phyloP scores from a whole-genome alignment of 2,113 vertebrate genomes.

The Phocoena phocoena region DNA sequence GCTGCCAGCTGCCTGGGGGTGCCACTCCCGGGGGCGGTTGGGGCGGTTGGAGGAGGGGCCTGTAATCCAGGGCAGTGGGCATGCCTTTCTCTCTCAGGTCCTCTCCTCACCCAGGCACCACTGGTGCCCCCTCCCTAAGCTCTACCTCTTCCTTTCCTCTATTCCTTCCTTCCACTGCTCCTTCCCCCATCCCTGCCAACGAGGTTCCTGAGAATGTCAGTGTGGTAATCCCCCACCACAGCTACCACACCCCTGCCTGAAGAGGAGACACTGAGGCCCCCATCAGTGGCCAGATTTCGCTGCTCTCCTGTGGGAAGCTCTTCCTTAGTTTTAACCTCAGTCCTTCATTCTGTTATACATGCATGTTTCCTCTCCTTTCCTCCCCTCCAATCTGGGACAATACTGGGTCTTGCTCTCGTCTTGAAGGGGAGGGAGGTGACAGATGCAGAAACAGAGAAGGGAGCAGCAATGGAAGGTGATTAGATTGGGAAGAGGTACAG shows the following conservation, averaged over 20 bases:
- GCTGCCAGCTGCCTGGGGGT: conserved; percentile 59
- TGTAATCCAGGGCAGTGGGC: not conserved
- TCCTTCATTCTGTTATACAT: not conserved
- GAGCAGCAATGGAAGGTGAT: not conserved
- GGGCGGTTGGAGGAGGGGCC: not conserved
- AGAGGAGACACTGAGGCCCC: not conserved
- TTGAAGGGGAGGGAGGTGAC: not conserved
- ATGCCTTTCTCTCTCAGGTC: not conserved
- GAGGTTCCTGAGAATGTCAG: not conserved
- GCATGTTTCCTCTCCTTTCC: not conserved
- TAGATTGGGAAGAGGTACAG: not conserved
- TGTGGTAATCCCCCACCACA: not conserved
- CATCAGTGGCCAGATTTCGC: not conserved
- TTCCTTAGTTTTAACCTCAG: not conserved
- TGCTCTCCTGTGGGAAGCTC: not conserved
- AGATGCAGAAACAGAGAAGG: not conserved
- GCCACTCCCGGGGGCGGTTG: not conserved
- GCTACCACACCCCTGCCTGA: conserved; percentile 17
- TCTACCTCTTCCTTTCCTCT: conserved; percentile 32
- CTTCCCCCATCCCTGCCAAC: not conserved
- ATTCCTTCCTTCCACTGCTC: conserved; percentile 7
- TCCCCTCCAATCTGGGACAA: not conserved
- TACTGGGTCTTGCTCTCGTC: not conserved
- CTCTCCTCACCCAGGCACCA: not conserved
- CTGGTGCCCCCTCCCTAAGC: not conserved